Conservation (phyloP, 2,797 vertebrate species). For the Alcedo atthis region DNA sequence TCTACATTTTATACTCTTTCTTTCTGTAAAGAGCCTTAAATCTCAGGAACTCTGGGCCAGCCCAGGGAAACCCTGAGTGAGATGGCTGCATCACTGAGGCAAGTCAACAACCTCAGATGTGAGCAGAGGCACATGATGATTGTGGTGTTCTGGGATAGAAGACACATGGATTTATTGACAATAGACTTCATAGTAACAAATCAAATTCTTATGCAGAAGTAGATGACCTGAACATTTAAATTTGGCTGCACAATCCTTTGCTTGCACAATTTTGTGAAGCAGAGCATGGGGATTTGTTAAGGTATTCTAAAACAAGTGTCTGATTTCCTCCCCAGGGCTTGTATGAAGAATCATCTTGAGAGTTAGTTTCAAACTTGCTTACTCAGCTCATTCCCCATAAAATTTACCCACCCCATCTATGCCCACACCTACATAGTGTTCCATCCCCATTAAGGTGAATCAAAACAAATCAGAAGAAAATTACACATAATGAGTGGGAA, state of each 20-base stretch:
- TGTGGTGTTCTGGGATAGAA: neutral
- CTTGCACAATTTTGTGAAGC: constrained; percentile 7
- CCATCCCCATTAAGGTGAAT: constrained; percentile 14
- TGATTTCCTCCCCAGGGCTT: neutral
- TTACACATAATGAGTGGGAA: constrained; percentile 61
- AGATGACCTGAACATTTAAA: constrained; percentile 14
- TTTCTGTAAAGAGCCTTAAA: neutral
- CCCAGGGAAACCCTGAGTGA: neutral
- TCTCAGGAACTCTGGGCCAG: neutral
- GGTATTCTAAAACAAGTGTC: constrained; percentile 20
- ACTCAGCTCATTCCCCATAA: constrained; percentile 41
- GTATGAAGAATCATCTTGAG: constrained; percentile 11
- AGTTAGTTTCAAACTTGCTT: constrained; percentile 35
- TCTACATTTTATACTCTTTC: neutral
- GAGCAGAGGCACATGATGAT: neutral
- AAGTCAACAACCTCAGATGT: neutral
- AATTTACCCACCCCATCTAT: constrained; percentile 41
- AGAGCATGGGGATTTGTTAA: constrained; percentile 12
- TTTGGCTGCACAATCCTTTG: neutral
- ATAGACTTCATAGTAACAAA: neutral
- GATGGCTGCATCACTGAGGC: neutral
- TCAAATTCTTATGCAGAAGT: neutral
- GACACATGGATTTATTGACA: neutral
- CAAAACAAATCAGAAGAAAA: constrained; percentile 69
- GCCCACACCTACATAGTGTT: constrained; percentile 42